These are phyloP conservation scores for Ophiothrix spiculata DNA, from an alignment of 35 echinoderm and acorn worm genomes.

Conservation along the genomic window DNA sequence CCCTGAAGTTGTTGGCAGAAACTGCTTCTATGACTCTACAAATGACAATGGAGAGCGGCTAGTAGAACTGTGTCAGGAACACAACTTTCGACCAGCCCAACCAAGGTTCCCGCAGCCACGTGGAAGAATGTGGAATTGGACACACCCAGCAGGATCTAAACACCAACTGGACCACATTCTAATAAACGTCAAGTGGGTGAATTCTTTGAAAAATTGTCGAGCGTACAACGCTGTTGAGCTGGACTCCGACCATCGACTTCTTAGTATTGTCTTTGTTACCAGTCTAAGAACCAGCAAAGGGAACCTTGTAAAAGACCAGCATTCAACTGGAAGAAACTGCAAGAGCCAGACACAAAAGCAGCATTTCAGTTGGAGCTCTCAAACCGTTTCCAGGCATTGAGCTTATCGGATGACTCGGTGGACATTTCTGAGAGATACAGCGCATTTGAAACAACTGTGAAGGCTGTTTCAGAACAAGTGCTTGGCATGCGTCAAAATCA, in stretches of 20 bases:
- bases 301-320: slow-evolving; percentile 32
- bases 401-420: background rate
- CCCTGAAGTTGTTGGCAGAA: too few species aligned
- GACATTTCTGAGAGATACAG: slow-evolving; percentile 13
- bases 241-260: background rate
- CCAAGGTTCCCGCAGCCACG: slow-evolving; percentile 29
- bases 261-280: slow-evolving; percentile 9
- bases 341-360: slow-evolving; percentile 11
- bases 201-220: slow-evolving; percentile 30
- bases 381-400: slow-evolving; percentile 21
- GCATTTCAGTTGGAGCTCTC: slow-evolving; percentile 23
- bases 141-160: slow-evolving; percentile 23
- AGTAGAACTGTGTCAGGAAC: slow-evolving; percentile 18
- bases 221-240: slow-evolving; percentile 32
- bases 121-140: slow-evolving; percentile 3
- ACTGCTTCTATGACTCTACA: background rate
- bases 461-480: slow-evolving; percentile 11
- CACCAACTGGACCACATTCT: slow-evolving; percentile 33
- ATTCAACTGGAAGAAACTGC: slow-evolving; percentile 41
- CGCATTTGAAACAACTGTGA: slow-evolving; percentile 16
- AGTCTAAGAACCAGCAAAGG: slow-evolving; percentile 25
- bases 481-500: background rate
- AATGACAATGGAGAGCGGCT: slow-evolving; percentile 17
- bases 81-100: slow-evolving; percentile 25
- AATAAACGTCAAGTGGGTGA: slow-evolving; percentile 29